These are phyloP conservation scores for Apamea crenata DNA, from an alignment of 2,888 invertebrate species.

Conservation along the genomic window DNA sequence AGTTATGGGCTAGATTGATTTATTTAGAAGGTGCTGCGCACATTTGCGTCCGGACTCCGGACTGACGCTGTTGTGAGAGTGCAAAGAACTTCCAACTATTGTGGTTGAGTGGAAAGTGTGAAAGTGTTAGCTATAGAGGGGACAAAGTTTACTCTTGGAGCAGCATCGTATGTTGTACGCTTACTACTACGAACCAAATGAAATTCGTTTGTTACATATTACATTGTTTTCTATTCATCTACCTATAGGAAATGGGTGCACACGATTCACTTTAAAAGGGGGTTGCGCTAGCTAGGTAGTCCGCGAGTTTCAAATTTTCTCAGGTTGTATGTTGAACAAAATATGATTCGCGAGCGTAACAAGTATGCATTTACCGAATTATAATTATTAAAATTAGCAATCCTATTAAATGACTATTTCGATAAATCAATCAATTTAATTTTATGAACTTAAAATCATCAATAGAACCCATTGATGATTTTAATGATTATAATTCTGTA, in stretches of 20 bases:
- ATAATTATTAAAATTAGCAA: no score
- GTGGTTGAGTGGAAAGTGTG: constrained; percentile 52
- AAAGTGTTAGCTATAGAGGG: constrained; percentile 39
- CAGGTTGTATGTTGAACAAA: no score
- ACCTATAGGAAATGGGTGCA: not conserved
- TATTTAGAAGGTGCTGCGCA: constrained; percentile 18
- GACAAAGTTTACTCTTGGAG: constrained; percentile 13
- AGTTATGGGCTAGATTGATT: not conserved
- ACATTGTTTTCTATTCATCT: not conserved
- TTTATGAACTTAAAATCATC: no score
- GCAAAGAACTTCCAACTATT: constrained; percentile 42
- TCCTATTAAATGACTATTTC: no score
- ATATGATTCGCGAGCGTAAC: no score
- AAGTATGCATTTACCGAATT: no score
- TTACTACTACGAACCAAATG: not conserved
- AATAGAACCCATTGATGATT: no score
- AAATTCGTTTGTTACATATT: constrained; percentile 1
- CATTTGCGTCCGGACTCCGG: constrained; percentile 3
- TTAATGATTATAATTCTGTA: no score
- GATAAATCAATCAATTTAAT: no score
- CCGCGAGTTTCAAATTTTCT: no score
- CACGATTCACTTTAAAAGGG: not conserved
- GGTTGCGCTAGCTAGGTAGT: no score
- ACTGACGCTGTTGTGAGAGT: constrained; percentile 29
- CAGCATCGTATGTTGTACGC: constrained; percentile 1